phyloP scores from a whole-genome alignment of 1,140 invertebrate species.

The Carposina sasakii region DNA sequence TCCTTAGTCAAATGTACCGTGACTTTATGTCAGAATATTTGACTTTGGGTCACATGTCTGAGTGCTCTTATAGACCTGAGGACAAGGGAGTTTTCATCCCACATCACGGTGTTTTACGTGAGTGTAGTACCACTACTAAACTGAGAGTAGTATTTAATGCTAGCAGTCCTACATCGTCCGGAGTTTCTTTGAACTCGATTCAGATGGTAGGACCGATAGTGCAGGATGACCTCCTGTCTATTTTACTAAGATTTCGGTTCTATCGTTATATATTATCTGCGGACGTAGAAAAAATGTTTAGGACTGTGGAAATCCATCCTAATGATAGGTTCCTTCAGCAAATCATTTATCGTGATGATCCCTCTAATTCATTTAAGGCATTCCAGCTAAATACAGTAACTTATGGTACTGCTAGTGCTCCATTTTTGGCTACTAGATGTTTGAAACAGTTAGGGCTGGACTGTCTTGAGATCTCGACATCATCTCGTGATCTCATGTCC shows the following conservation, averaged over 20 bases:
- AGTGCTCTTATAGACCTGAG: background rate
- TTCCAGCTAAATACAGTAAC: background rate
- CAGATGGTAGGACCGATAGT: constrained; percentile 39
- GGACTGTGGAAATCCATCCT: constrained; percentile 35
- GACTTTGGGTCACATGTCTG: constrained; percentile 3
- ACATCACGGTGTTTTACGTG: constrained; percentile 3
- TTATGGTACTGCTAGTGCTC: background rate
- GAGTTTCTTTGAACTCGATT: constrained; percentile 37
- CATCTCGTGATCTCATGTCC: no score
- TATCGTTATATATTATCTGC: constrained; percentile 32
- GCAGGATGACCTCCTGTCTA: constrained; percentile 37
- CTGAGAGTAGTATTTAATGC: constrained; percentile 6
- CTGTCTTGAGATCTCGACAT: background rate
- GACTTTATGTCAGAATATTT: constrained; percentile 2
- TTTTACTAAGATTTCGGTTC: constrained; percentile 41
- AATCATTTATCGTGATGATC: constrained; percentile 37
- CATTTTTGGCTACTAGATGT: background rate
- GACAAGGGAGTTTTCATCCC: background rate
- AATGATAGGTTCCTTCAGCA: constrained; percentile 33
- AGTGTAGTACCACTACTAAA: background rate
- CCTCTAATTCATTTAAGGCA: constrained; percentile 15
- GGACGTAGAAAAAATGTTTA: constrained; percentile 53
- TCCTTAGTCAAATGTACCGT: background rate
- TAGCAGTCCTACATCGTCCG: constrained; percentile 15
- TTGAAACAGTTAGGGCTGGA: background rate